Evolutionary conservation across 2,113 vertebrate species (phyloP).

Genomic region (Ictalurus furcatus): DNA sequence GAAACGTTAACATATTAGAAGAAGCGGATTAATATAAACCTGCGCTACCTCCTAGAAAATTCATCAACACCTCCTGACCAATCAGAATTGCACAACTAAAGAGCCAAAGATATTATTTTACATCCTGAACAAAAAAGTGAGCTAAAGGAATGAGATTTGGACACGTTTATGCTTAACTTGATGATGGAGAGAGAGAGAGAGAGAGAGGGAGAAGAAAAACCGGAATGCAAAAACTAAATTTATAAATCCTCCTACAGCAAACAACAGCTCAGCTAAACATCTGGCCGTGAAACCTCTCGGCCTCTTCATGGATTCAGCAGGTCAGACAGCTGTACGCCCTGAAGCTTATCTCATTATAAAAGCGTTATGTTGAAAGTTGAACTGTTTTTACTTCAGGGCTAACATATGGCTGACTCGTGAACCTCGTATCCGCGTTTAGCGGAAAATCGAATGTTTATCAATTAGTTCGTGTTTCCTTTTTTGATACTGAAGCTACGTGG

Average conservation of each 20-base stretch:
- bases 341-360: background rate
- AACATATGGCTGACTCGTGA: background rate
- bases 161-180: background rate
- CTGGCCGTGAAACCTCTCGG: background rate
- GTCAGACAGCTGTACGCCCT: background rate
- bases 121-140: background rate
- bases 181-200: background rate
- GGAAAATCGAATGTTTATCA: background rate
- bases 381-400: background rate
- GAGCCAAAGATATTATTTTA: background rate
- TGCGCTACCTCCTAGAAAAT: background rate
- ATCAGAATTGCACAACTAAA: background rate
- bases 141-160: background rate
- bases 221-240: too few relatives aligned
- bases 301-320: background rate
- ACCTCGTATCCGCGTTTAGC: background rate
- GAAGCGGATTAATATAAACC: background rate
- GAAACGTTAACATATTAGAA: background rate
- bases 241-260: background rate
- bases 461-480: background rate
- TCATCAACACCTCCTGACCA: background rate
- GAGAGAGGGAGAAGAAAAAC: too few relatives aligned
- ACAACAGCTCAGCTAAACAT: background rate
- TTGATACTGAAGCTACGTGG: background rate
- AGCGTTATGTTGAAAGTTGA: background rate